Conservation (phyloP, 2,888 invertebrate species). For the Caenorhabditis sulstoni region DNA sequence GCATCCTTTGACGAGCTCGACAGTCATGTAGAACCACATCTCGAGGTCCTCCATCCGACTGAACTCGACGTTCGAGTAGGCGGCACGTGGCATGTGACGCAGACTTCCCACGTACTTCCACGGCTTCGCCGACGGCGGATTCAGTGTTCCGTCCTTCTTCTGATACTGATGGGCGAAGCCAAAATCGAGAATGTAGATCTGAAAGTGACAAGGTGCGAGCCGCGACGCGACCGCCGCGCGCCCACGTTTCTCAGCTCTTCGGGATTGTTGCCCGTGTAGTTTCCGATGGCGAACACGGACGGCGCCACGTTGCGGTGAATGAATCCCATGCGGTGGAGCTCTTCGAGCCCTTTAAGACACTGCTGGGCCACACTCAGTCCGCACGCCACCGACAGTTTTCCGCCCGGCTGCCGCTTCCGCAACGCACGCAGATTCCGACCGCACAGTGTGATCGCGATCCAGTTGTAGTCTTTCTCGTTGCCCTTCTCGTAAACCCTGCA, state of each 20-base stretch:
- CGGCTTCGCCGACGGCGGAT: constrained; percentile 62
- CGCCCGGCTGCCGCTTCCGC: constrained; percentile 59
- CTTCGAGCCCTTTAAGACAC: constrained; percentile 66
- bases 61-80: constrained; percentile 56
- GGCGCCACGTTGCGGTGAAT: constrained; percentile 67
- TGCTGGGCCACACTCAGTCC: constrained; percentile 65
- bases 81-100: constrained; percentile 63
- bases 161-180: constrained; percentile 64
- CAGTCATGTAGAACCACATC: constrained; percentile 70
- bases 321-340: constrained; percentile 65
- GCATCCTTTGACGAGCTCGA: constrained; percentile 66
- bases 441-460: constrained; percentile 66
- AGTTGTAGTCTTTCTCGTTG: constrained; percentile 60
- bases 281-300: constrained; percentile 66
- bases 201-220: no score
- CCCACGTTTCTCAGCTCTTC: constrained; percentile 53
- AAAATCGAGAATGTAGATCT: constrained; percentile 67
- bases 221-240: neutral
- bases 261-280: constrained; percentile 45
- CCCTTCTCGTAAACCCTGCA: constrained; percentile 63
- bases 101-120: constrained; percentile 66
- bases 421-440: constrained; percentile 62
- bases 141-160: constrained; percentile 60
- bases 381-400: constrained; percentile 63
- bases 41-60: constrained; percentile 67